phyloP scores from a whole-genome alignment of 2,113 vertebrate genomes.

The Paralichthys olivaceus region DNA sequence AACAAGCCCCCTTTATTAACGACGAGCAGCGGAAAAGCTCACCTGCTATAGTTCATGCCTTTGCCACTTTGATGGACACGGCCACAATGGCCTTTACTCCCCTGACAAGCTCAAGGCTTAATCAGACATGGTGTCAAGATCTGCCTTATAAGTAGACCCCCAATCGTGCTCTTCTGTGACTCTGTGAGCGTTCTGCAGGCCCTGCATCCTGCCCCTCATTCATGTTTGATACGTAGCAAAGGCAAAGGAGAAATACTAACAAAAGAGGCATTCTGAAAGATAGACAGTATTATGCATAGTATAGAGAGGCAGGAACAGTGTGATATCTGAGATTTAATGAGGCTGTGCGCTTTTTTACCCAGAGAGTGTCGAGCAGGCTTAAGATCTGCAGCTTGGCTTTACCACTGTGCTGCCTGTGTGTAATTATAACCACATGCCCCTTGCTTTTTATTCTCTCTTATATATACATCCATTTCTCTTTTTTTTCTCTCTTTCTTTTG shows the following conservation, averaged over 20 bases:
- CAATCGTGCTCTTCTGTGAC: conserved; percentile 64
- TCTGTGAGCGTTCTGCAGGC: conserved; percentile 57
- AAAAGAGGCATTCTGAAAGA: conserved; percentile 77
- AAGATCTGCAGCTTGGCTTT: conserved; percentile 92
- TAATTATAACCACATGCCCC: conserved; percentile 97
- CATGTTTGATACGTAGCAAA: conserved; percentile 74
- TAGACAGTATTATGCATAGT: conserved; percentile 69
- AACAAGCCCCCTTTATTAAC: conserved; percentile 7
- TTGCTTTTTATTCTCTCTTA: conserved; percentile 64
- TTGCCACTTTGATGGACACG: conserved; percentile 58
- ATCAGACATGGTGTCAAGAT: conserved; percentile 66
- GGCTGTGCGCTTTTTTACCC: conserved; percentile 89
- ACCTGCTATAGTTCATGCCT: conserved; percentile 35
- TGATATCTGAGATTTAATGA: conserved; percentile 92
- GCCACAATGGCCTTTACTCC: conserved; percentile 65
- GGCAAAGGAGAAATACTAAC: conserved; percentile 76
- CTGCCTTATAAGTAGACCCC: conserved; percentile 75
- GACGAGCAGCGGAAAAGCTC: conserved; percentile 41
- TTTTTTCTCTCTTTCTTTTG: conserved; percentile 20
- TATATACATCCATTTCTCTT: conserved; percentile 48
- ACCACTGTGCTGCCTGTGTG: conserved; percentile 91
- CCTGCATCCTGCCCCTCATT: conserved; percentile 70
- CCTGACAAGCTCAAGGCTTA: conserved; percentile 68
- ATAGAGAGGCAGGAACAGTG: conserved; percentile 71
- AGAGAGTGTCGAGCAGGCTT: conserved; percentile 90